Base-by-base conservation (phyloP, 2,888 invertebrate genomes). In the Erebia epiphron region DNA sequence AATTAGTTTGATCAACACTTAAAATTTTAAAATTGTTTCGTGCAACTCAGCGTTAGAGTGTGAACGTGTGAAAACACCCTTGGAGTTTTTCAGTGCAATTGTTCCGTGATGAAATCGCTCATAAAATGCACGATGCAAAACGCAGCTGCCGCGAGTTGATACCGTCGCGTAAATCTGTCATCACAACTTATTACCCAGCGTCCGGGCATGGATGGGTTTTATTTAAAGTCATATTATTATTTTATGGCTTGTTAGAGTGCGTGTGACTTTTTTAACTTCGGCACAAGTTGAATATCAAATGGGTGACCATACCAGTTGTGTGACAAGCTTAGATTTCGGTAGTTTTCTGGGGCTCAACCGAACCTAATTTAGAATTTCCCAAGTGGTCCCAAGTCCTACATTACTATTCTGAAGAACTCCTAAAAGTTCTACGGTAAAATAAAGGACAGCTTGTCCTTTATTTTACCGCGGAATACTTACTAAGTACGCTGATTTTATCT, bases 51-150 rank as follows among this genome's bases (percentile, higher is more conserved):
- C 35, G 7, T 35, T 35, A 35, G 35, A 35, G 7, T 46, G 11
- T 46, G 46, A 3, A 35, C 35, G 46, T 46, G 46, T 46, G 46
- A 13, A 10, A 9, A 7, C 18, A 9, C 26, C 56, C 10, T 56
- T 26, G 4, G 26, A 61, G 63, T 68, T 64, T 72, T 77, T 79
- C 49, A 49, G 57, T 67, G 26, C 57, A 80, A 82, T 80, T 80
- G 81, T 75, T 79, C 79, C 78, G 75, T 78, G 79, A 82, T 83
- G 80, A 81, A 83, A 82, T 75, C 74, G 76, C 76, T 79, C 79
- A 78, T 83, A 81, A 83, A 86, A 76, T 79, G 77, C 73, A 75
- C 63, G 67, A 74, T 73, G 71, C 73, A 76, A 69, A 76, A 77
- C 77, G 73, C 84, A 83, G 83, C 84, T 84, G 84, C 76, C 77